phyloP scores from a whole-genome alignment of 2,797 vertebrate genomes.

The Pipistrellus kuhlii region DNA sequence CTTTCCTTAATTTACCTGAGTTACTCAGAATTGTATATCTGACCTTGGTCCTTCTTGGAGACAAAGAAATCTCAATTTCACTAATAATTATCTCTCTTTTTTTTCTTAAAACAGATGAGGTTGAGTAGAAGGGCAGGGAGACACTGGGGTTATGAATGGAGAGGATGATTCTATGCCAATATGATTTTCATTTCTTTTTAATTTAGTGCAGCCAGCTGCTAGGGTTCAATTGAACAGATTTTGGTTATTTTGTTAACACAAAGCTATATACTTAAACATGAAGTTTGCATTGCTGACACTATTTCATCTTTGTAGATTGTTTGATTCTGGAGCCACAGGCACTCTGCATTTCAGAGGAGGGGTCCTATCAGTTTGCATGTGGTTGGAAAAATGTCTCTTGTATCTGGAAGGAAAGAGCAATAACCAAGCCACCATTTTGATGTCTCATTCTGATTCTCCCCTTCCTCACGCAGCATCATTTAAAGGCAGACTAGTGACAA shows the following conservation, averaged over 20 bases:
- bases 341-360: not conserved
- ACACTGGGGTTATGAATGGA: not conserved
- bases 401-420: not conserved
- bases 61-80: not conserved
- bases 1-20: not conserved
- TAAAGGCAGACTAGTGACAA: accelerated
- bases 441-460: accelerated
- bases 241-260: not conserved
- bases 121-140: not conserved
- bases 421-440: not conserved
- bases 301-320: not conserved
- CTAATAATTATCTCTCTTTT: not conserved
- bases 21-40: not conserved
- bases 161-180: not conserved
- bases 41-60: not conserved
- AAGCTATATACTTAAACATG: not conserved
- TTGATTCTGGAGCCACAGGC: not conserved
- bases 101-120: not conserved
- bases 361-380: not conserved
- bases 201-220: not conserved
- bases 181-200: not conserved
- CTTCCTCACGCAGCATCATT: not conserved
- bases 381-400: not conserved
- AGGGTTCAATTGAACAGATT: not conserved
- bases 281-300: not conserved